phyloP scores from a whole-genome alignment of 2,888 invertebrate species.

The Lordiphosa fenestrarum region DNA sequence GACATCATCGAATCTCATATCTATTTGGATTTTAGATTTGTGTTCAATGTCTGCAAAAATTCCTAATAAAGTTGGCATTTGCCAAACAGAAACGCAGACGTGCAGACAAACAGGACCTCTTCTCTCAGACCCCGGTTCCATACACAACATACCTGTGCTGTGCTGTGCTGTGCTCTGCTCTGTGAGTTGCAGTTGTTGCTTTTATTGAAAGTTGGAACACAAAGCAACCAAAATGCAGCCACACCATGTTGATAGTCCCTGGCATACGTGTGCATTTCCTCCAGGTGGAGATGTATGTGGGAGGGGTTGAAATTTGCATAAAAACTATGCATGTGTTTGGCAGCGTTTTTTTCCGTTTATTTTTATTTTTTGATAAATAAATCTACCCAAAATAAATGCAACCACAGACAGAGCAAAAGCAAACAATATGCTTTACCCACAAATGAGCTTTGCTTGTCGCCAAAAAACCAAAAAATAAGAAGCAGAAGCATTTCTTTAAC shows the following conservation, averaged over 20 bases:
- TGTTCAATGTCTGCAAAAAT: slow-evolving; percentile 38
- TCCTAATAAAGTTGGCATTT: slow-evolving; percentile 74
- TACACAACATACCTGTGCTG: slow-evolving; percentile 15
- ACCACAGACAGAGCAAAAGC: slow-evolving; percentile 29
- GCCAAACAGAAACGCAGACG: slow-evolving; percentile 62
- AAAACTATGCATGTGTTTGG: slow-evolving; percentile 48
- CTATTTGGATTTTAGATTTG: slow-evolving; percentile 27
- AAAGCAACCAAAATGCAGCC: slow-evolving; percentile 37
- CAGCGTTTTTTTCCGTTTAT: slow-evolving; percentile 21
- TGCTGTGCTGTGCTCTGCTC: slow-evolving; percentile 7
- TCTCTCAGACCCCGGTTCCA: neutral
- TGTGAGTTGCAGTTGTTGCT: slow-evolving; percentile 27
- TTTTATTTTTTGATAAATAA: slow-evolving; percentile 44
- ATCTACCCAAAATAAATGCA: slow-evolving; percentile 52
- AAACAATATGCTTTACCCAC: slow-evolving; percentile 13
- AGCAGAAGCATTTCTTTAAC: neutral
- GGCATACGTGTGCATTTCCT: slow-evolving; percentile 38
- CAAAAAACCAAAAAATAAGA: slow-evolving; percentile 4
- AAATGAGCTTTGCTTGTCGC: slow-evolving; percentile 8
- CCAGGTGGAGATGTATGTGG: slow-evolving; percentile 13
- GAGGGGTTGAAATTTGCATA: slow-evolving; percentile 51
- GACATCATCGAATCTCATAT: neutral
- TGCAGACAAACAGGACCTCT: slow-evolving; percentile 42
- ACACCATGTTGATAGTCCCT: slow-evolving; percentile 14
- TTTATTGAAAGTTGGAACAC: slow-evolving; percentile 48